These are phyloP conservation scores for Byasa hedistus DNA, from an alignment of 2,888 invertebrate species.

Conservation along the genomic window DNA sequence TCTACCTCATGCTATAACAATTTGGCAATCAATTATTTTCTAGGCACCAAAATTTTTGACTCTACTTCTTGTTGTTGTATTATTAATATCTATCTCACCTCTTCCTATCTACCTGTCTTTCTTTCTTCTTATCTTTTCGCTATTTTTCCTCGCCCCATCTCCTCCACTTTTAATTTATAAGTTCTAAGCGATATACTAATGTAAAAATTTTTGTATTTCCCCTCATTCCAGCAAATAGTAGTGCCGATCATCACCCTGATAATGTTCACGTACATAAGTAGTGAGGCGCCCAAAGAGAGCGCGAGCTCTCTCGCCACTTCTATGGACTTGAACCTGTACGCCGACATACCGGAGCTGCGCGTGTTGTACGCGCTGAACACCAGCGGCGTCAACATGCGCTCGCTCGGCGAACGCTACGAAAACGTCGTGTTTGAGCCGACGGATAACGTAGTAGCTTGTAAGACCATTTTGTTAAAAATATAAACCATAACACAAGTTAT, in stretches of 20 bases:
- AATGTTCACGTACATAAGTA: conserved; percentile 34
- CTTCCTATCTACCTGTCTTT: too few species aligned
- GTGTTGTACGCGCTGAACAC: conserved; percentile 40
- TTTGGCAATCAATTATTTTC: too few species aligned
- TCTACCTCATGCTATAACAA: too few species aligned
- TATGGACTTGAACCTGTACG: conserved; percentile 48
- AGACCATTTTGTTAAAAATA: conserved; percentile 16
- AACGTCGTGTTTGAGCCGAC: conserved; percentile 38
- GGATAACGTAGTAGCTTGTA: conserved; percentile 42
- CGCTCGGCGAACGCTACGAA: conserved; percentile 33
- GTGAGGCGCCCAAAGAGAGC: accelerated
- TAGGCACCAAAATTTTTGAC: too few species aligned
- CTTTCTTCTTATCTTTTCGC: too few species aligned
- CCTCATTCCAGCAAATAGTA: conserved; percentile 49
- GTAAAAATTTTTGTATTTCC: too few species aligned
- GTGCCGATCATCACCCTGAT: conserved; percentile 46
- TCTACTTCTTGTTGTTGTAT: too few species aligned
- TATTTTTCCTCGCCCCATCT: too few species aligned
- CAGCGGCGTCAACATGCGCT: conserved; percentile 17
- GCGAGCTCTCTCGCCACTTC: neutral
- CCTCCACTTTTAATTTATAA: too few species aligned
- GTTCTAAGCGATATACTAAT: too few species aligned
- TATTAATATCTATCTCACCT: too few species aligned
- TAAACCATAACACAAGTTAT: neutral
- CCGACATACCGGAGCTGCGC: conserved; percentile 34